Evolutionary conservation across 2,888 invertebrate species (phyloP).

Genomic region (Mythimna ferrago): DNA sequence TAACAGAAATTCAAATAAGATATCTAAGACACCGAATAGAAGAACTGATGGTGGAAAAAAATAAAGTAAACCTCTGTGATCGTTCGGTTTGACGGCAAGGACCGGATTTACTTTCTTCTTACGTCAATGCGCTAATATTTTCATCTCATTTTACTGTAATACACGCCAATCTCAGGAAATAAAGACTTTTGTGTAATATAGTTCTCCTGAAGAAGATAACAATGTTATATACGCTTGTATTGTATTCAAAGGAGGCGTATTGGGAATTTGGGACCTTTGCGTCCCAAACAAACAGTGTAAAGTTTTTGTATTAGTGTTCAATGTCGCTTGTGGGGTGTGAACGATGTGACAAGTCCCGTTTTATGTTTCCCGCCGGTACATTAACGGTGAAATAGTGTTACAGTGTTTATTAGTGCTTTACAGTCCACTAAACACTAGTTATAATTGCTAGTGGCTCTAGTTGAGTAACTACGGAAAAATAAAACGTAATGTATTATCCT

Average conservation of each 20-base stretch:
- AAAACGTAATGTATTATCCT: conserved; percentile 5
- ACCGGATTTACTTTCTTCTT: conserved; percentile 26
- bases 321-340: conserved; percentile 62
- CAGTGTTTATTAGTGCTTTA: conserved; percentile 67
- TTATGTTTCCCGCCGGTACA: conserved; percentile 70
- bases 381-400: conserved; percentile 64
- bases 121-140: conserved; percentile 29
- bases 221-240: conserved; percentile 11
- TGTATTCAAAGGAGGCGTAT: conserved; percentile 22
- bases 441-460: conserved; percentile 49
- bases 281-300: conserved; percentile 55
- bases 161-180: conserved; percentile 15
- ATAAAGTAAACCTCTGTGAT: conserved; percentile 22
- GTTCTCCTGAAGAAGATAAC: conserved; percentile 12
- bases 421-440: conserved; percentile 48
- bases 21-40: conserved; percentile 14
- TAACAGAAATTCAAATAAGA: conserved; percentile 32
- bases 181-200: conserved; percentile 15
- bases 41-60: conserved; percentile 11
- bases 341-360: conserved; percentile 58
- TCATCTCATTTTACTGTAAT: conserved; percentile 30
- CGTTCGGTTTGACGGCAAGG: conserved; percentile 17
- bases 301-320: conserved; percentile 58
- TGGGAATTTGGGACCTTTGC: conserved; percentile 40
- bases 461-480: conserved; percentile 50